Evolutionary conservation across 2,113 vertebrate genomes (phyloP).

Genomic region (Chaenogobius annularis): DNA sequence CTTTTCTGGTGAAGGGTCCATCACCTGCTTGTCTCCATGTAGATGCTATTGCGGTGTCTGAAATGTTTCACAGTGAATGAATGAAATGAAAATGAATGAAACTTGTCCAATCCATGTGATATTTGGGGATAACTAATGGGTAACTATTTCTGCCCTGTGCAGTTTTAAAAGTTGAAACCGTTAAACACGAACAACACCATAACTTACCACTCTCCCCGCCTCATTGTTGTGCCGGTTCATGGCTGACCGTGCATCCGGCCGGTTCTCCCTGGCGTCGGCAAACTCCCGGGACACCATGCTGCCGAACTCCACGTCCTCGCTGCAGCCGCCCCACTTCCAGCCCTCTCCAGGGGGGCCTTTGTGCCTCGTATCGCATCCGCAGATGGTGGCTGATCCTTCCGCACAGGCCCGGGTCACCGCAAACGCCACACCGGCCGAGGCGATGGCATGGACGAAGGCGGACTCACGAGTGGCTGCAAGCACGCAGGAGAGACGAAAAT

Average conservation of each 20-base stretch:
- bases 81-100: too few relatives aligned
- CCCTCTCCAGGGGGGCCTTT: slow-evolving; percentile 91
- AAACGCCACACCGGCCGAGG: slow-evolving; percentile 92
- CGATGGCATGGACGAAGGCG: slow-evolving; percentile 94
- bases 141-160: not conserved
- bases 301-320: slow-evolving; percentile 94
- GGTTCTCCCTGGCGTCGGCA: slow-evolving; percentile 92
- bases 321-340: slow-evolving; percentile 99
- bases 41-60: too few relatives aligned
- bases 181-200: slow-evolving; percentile 15
- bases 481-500: not conserved
- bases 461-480: slow-evolving; percentile 92
- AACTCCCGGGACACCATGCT: slow-evolving; percentile 97
- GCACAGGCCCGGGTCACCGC: slow-evolving; percentile 93
- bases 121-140: not conserved
- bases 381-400: slow-evolving; percentile 90
- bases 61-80: too few relatives aligned
- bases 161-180: not conserved
- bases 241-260: slow-evolving; percentile 92
- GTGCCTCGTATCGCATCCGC: slow-evolving; percentile 90
- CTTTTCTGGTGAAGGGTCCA: too few relatives aligned
- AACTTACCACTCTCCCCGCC: slow-evolving; percentile 87
- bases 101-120: too few relatives aligned
- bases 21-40: too few relatives aligned
- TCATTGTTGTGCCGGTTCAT: slow-evolving; percentile 99